Percentiles rank a stretch among this genome's conserved stretches.
Conservation (phyloP, 92 coral and sea anemone species). For the Galaxea fascicularis region DNA sequence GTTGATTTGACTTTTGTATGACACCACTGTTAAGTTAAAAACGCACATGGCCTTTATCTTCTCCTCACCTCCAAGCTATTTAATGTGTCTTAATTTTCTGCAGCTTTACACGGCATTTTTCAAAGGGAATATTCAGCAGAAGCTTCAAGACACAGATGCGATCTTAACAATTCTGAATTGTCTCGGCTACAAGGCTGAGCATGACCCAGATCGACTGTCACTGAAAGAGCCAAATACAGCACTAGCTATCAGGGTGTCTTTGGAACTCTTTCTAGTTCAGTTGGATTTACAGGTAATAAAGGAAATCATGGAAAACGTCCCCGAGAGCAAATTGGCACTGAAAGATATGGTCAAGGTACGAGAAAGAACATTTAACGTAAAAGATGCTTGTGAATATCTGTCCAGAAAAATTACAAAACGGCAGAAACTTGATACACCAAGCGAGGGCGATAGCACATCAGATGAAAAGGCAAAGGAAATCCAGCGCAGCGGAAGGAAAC, state of each 20-base stretch:
- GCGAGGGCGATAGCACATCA: background rate
- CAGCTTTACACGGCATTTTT: constrained; percentile 78
- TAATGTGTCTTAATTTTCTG: constrained; percentile 2
- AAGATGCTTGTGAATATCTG: constrained; percentile 40
- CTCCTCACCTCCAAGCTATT: background rate
- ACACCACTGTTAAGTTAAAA: no score
- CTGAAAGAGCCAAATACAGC: constrained; percentile 17
- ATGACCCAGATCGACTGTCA: constrained; percentile 37
- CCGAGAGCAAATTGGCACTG: constrained; percentile 30
- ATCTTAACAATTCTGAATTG: constrained; percentile 37
- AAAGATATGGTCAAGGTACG: constrained; percentile 53
- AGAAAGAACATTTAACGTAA: constrained; percentile 12
- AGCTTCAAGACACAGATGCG: constrained; percentile 18
- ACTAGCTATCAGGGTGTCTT: constrained; percentile 6
- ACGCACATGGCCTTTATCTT: no score
- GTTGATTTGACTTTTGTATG: no score
- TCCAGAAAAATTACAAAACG: constrained; percentile 23
- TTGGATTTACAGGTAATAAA: constrained; percentile 64
- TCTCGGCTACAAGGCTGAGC: constrained; percentile 62
- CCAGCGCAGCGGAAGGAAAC: background rate
- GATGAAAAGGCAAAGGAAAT: background rate
- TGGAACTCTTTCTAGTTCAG: constrained; percentile 64
- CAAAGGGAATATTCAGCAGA: constrained; percentile 54
- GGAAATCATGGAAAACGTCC: constrained; percentile 42
- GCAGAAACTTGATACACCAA: constrained; percentile 27